A percentile compares a stretch with the other conserved stretches of the same genome.
Conservation (phyloP, 1,140 invertebrate genomes). For the Eurosta solidaginis region DNA sequence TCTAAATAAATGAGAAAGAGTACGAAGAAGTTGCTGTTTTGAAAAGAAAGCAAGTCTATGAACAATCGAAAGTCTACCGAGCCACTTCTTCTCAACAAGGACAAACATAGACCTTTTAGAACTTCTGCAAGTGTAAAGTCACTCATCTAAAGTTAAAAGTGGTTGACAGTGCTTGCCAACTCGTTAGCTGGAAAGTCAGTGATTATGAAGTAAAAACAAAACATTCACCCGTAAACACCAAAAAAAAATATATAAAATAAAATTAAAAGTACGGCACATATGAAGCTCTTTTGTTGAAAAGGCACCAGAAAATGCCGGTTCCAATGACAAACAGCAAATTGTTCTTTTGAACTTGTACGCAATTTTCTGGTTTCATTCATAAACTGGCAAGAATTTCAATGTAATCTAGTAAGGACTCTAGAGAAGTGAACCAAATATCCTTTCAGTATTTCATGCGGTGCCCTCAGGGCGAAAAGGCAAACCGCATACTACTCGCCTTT, state of each 20-base stretch:
- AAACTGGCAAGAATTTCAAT: no score
- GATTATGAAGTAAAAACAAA: background rate
- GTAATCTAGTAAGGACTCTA: no score
- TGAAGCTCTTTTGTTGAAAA: background rate
- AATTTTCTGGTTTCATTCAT: background rate
- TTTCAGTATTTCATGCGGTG: no score
- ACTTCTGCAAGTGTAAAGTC: background rate
- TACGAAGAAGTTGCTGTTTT: no score
- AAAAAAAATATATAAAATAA: background rate
- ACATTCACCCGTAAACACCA: background rate
- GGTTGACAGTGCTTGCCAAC: background rate
- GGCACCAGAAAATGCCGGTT: background rate
- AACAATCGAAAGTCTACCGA: no score
- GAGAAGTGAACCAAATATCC: no score
- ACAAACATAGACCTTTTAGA: background rate
- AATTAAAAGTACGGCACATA: background rate
- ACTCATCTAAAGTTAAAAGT: background rate
- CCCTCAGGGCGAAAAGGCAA: no score
- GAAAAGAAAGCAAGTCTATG: background rate
- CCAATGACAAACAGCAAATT: background rate
- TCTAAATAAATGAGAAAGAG: background rate
- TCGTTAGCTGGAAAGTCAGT: background rate
- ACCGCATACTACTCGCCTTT: background rate
- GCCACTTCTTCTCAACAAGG: background rate
- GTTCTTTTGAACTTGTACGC: background rate